Conservation (phyloP, 2,113 vertebrate species). For the Entelurus aequoreus region DNA sequence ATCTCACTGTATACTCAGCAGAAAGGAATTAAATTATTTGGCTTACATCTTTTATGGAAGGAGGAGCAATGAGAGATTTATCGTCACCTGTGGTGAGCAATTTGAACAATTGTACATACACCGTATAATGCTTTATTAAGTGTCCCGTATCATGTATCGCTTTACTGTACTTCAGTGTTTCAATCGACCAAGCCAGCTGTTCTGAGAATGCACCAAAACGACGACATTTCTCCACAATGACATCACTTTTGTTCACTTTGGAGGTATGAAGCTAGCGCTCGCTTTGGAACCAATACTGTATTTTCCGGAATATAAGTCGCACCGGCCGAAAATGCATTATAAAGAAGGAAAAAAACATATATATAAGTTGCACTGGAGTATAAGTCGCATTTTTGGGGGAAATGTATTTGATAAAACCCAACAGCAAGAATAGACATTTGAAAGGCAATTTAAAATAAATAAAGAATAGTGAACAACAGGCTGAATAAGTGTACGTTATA, state of each 20-base stretch:
- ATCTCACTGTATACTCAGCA: background rate
- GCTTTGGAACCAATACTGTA: slow-evolving; percentile 50
- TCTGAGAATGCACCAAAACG: slow-evolving; percentile 56
- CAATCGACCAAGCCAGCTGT: slow-evolving; percentile 57
- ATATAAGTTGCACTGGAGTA: too few relatives aligned
- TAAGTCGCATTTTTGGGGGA: too few relatives aligned
- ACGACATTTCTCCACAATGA: slow-evolving; percentile 37
- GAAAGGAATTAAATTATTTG: background rate
- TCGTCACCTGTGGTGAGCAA: slow-evolving; percentile 28
- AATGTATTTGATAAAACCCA: too few relatives aligned
- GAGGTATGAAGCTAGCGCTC: slow-evolving; percentile 22
- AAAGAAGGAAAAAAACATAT: too few relatives aligned
- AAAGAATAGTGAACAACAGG: too few relatives aligned
- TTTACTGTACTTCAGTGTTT: slow-evolving; percentile 55
- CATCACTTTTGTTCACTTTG: slow-evolving; percentile 34
- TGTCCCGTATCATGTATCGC: slow-evolving; percentile 61
- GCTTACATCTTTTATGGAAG: too few relatives aligned
- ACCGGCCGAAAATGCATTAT: too few relatives aligned
- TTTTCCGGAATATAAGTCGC: too few relatives aligned
- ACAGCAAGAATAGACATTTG: too few relatives aligned
- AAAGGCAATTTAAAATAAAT: too few relatives aligned
- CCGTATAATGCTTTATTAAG: slow-evolving; percentile 55
- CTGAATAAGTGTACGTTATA: too few relatives aligned
- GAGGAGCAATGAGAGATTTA: background rate
- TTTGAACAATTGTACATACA: slow-evolving; percentile 69